Percentiles rank a stretch among this genome's conserved stretches.
These are phyloP conservation scores for Isoperla grammatica DNA, from an alignment of 2,888 invertebrate genomes.

Conservation along the genomic window DNA sequence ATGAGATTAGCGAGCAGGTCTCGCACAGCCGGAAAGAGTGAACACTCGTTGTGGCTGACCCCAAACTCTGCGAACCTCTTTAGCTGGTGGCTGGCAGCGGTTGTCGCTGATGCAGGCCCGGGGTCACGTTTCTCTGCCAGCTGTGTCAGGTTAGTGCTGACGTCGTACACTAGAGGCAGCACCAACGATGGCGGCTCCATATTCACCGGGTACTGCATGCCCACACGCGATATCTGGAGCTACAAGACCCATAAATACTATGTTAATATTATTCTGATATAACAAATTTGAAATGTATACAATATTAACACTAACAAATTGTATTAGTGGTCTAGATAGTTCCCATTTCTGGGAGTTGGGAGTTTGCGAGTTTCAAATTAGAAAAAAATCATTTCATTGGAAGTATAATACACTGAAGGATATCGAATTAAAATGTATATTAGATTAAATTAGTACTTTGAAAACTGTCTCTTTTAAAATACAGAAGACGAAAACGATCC, in stretches of 20 bases:
- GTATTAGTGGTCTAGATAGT: too few relatives aligned
- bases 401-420: too few relatives aligned
- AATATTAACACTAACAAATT: too few relatives aligned
- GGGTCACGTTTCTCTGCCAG: constrained; percentile 78
- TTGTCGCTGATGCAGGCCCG: constrained; percentile 52
- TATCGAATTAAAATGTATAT: too few relatives aligned
- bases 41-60: constrained; percentile 64
- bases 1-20: constrained; percentile 81
- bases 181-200: constrained; percentile 70
- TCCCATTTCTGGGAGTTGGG: too few relatives aligned
- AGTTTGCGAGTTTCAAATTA: too few relatives aligned
- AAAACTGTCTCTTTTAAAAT: too few relatives aligned
- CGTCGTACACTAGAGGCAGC: constrained; percentile 86
- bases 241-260: too few relatives aligned
- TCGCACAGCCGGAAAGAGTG: constrained; percentile 84
- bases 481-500: too few relatives aligned
- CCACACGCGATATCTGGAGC: constrained; percentile 69
- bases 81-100: constrained; percentile 58
- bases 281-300: background rate
- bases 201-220: constrained; percentile 51
- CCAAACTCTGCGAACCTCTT: constrained; percentile 72
- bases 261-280: background rate
- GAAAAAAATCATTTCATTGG: too few relatives aligned
- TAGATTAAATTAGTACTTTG: too few relatives aligned
- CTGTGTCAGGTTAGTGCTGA: constrained; percentile 77